phyloP scores from a whole-genome alignment of 2,113 vertebrate genomes.

The Phrynosoma blainvillii region DNA sequence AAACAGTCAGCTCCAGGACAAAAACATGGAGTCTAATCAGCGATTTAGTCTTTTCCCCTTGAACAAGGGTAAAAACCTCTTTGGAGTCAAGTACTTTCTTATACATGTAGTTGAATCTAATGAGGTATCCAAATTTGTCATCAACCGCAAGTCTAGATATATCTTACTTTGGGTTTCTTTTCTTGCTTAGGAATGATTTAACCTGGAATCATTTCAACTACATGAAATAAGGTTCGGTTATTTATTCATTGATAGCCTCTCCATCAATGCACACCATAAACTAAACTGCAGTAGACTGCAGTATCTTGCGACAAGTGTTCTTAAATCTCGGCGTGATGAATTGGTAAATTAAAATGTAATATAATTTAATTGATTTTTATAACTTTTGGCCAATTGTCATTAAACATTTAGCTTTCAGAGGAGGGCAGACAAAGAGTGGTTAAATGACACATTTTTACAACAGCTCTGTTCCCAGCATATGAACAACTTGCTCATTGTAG shows the following conservation, averaged over 20 bases:
- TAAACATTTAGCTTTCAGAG: slow-evolving; percentile 4
- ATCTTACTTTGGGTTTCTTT: neutral
- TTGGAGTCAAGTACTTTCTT: neutral
- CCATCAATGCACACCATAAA: slow-evolving; percentile 2
- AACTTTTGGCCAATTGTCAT: slow-evolving; percentile 34
- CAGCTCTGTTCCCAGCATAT: slow-evolving; percentile 5
- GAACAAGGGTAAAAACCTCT: neutral
- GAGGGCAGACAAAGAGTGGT: neutral
- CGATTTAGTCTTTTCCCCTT: neutral
- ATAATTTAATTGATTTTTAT: slow-evolving; percentile 32
- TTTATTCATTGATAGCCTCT: slow-evolving; percentile 35
- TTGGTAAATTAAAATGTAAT: slow-evolving; percentile 11
- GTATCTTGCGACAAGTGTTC: neutral
- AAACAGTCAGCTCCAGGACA: neutral
- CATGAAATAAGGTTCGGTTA: slow-evolving; percentile 12
- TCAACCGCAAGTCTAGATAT: neutral
- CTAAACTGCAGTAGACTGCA: neutral
- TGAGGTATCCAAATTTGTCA: neutral
- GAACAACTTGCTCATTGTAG: neutral
- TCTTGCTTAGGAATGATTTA: neutral
- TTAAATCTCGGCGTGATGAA: slow-evolving; percentile 11
- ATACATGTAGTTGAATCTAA: neutral
- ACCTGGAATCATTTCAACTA: neutral
- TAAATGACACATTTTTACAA: slow-evolving; percentile 23
- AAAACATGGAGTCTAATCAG: too few relatives aligned